Evolutionary conservation across 1,140 invertebrate genomes (phyloP).

Genomic region (Tetranychus urticae): DNA sequence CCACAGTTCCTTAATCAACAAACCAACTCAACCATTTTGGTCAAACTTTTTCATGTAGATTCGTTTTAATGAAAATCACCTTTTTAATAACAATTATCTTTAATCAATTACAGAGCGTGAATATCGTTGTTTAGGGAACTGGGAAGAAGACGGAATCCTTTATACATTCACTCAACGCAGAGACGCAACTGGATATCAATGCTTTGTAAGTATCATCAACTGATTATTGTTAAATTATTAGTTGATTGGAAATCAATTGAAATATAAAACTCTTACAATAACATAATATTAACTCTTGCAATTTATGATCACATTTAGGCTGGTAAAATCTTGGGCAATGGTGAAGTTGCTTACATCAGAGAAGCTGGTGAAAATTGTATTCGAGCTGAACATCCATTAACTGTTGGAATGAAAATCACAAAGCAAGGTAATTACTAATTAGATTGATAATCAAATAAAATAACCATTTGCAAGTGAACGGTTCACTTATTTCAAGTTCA

Average conservation of each 20-base stretch:
- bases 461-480: too few species aligned
- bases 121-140: slow-evolving; percentile 42
- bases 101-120: slow-evolving; percentile 29
- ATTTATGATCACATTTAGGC: slow-evolving; percentile 15
- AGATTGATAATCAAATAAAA: too few species aligned
- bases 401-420: slow-evolving; percentile 37
- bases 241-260: not conserved
- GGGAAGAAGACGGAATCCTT: slow-evolving; percentile 36
- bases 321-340: slow-evolving; percentile 34
- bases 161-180: slow-evolving; percentile 42
- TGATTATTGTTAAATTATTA: not conserved
- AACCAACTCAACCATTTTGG: not conserved
- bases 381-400: slow-evolving; percentile 32
- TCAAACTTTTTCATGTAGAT: too few species aligned
- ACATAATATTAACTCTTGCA: not conserved
- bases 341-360: slow-evolving; percentile 35
- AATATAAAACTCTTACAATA: not conserved
- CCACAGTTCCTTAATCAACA: not conserved
- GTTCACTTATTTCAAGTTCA: too few species aligned
- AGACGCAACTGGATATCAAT: slow-evolving; percentile 37
- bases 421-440: slow-evolving; percentile 21
- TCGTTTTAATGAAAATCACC: too few species aligned
- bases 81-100: too few species aligned
- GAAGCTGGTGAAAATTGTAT: slow-evolving; percentile 43
- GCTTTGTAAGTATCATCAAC: slow-evolving; percentile 27